These are phyloP conservation scores for Peucedramus taeniatus DNA, from an alignment of 2,113 vertebrate genomes.

Conservation along the genomic window DNA sequence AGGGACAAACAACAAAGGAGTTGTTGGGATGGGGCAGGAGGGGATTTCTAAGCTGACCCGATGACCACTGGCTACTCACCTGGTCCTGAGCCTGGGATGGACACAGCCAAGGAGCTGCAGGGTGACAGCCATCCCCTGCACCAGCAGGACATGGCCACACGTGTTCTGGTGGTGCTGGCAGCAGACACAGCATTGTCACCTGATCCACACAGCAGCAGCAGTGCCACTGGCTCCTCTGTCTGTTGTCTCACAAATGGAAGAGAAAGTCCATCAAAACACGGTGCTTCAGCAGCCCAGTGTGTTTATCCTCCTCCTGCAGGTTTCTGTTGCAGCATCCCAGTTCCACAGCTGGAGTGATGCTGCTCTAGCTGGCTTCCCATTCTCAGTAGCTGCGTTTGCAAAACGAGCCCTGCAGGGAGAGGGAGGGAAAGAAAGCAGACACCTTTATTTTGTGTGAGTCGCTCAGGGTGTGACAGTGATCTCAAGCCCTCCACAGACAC, in stretches of 20 bases:
- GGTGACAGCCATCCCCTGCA: neutral
- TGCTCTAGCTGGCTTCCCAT: neutral
- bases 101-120: accelerated
- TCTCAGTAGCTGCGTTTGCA: neutral
- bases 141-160: accelerated
- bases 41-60: accelerated
- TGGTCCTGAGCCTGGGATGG: neutral
- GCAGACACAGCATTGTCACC: neutral
- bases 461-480: neutral
- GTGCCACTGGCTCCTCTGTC: accelerated
- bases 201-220: accelerated
- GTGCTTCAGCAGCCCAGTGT: neutral
- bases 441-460: neutral
- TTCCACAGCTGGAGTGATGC: accelerated
- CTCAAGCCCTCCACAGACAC: neutral
- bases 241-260: neutral
- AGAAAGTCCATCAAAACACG: accelerated
- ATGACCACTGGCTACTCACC: neutral
- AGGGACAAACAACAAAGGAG: neutral
- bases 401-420: neutral
- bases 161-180: accelerated
- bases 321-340: neutral
- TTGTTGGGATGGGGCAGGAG: neutral
- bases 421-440: neutral
- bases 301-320: accelerated